phyloP scores from a whole-genome alignment of 2,113 vertebrate species.

The Australoheros scitulus region DNA sequence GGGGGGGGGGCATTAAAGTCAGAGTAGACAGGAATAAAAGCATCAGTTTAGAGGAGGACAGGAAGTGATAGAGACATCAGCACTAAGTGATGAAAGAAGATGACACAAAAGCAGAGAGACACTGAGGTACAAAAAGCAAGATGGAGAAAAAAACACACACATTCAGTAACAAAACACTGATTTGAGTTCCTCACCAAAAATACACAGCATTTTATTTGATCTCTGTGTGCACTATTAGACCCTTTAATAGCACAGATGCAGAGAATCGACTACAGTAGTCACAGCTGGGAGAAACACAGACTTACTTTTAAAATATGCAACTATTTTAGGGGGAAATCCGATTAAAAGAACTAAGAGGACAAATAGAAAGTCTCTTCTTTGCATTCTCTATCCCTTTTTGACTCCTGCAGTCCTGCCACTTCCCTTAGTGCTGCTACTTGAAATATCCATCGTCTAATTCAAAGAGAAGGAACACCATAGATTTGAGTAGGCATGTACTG shows the following conservation, averaged over 20 bases:
- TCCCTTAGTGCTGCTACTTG: not conserved
- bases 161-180: too few species aligned
- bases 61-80: too few species aligned
- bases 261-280: not conserved
- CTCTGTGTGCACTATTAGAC: too few species aligned
- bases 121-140: too few species aligned
- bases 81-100: too few species aligned
- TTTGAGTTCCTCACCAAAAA: too few species aligned
- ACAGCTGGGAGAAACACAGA: not conserved
- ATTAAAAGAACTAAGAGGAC: not conserved
- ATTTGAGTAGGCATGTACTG: constrained; percentile 36
- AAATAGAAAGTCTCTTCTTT: not conserved
- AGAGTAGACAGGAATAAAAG: too few species aligned
- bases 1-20: too few species aligned
- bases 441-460: constrained; percentile 34
- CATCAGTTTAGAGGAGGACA: too few species aligned
- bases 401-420: not conserved
- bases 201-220: too few species aligned
- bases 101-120: too few species aligned
- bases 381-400: not conserved
- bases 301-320: constrained; percentile 22
- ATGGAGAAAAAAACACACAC: too few species aligned
- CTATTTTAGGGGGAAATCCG: constrained; percentile 14
- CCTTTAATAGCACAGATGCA: not conserved
- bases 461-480: constrained; percentile 37